Base-by-base conservation (phyloP, 30 jellyfish, hydroid and myxozoan genomes). In the Cassiopea andromeda region DNA sequence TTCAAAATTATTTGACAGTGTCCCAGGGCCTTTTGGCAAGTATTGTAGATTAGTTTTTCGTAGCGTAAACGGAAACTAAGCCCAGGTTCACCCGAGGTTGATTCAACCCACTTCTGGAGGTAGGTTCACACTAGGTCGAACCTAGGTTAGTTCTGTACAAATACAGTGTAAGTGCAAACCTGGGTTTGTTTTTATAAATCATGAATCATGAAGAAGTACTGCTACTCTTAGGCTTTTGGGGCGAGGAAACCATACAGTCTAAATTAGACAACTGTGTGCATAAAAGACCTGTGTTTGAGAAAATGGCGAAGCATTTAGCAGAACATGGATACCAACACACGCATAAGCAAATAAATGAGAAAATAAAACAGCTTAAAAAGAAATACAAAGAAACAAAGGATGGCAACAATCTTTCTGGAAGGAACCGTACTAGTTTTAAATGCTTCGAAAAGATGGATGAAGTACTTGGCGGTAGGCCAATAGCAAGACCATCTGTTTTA, bases 391-490 rank as follows among this genome's bases (percentile, higher is more conserved):
- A 68, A 48, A 44, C 50, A 16, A 82, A 67, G 71, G 91, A 82
- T 45, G 69, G 47, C 74, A 82, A 82, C 47, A 82, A 82, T 61
- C 17, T 8, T 45, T 82, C 75, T 13, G 75, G 91, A 68, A 67
- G 50, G 38, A 66, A 18, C 91, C 73, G 83, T 38, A 82, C 68
- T 12, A 82, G 83, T 47, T 67, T 27, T 81, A 67, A 82, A 46
- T 69, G 12, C 73, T 82, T 64, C 48, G 91, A 66, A 61, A 38
- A 84, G 46, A 2, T 84, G 46, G 92, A 84, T 59, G 45, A 84
- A 27, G 44, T 84, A 38, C 12, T 84, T 69, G 92, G 68, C 57
- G 85, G 50, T 58, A 84, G 85, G 85, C 85, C 92, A 2, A 84
- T 84, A 45, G 58, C 92, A 46, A 70, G 85, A 54, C 92, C 92